phyloP scores from a whole-genome alignment of 2,113 vertebrate genomes.

The Pterophyllum scalare region DNA sequence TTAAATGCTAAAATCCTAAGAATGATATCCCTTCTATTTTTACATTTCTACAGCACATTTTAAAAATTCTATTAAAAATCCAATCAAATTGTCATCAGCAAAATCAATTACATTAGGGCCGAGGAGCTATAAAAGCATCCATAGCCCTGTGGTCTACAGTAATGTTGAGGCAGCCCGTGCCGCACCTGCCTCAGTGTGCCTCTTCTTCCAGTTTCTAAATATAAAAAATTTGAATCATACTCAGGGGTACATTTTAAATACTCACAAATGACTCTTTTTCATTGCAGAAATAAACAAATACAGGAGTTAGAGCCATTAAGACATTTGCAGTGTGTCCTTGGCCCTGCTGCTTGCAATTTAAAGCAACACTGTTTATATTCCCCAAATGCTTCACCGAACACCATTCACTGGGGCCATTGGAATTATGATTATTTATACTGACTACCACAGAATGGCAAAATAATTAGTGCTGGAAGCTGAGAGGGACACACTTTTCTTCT shows the following conservation, averaged over 20 bases:
- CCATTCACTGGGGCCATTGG: background rate
- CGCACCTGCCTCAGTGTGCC: background rate
- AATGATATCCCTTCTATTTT: too few species aligned
- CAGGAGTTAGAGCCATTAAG: background rate
- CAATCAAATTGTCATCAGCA: too few species aligned
- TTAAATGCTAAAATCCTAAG: too few species aligned
- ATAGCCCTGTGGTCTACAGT: too few species aligned
- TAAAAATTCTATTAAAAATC: too few species aligned
- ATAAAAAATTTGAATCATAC: background rate
- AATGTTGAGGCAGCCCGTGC: too few species aligned
- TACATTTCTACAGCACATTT: too few species aligned
- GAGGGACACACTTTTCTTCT: background rate
- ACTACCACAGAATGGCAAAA: conserved; percentile 14
- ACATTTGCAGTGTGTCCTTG: conserved; percentile 22
- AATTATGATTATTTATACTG: conserved; percentile 23
- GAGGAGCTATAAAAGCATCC: too few species aligned
- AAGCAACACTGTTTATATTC: conserved; percentile 23
- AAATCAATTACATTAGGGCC: too few species aligned
- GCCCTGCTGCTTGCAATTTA: background rate
- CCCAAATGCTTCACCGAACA: conserved; percentile 3
- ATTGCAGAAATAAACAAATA: conserved; percentile 21
- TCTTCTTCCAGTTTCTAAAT: background rate
- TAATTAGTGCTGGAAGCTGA: conserved; percentile 11
- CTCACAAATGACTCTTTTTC: background rate
- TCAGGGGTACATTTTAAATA: conserved; percentile 2